Evolutionary conservation across 2,113 vertebrate species (phyloP), one percentile per base, ranked within the genome.

Genomic region (Natator depressus): DNA sequence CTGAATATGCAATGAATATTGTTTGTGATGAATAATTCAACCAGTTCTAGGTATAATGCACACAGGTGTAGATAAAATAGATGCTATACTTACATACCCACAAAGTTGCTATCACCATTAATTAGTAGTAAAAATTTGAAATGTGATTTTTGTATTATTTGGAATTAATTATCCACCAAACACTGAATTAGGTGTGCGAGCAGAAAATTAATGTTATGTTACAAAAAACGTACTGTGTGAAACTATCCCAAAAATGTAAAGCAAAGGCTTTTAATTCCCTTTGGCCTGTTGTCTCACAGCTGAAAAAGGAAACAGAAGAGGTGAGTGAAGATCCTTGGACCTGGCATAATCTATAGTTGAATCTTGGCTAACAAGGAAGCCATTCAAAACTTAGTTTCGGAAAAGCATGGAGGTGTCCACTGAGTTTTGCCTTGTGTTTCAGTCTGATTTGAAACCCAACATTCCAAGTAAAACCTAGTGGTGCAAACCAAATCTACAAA

Each of bases 371-470:
- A 81, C 38, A 93, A 80, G 57, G 88, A 93, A 96, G 88, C 75
- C 87, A 90, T 85, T 94, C 84, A 69, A 89, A 96, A 89, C 47
- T 93, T 49, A 46, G 85, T 91, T 96, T 93, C 93, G 49, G 86
- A 50, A 91, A 93, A 24, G 84, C 1, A 2, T n/a, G 19, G 55
- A 89, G 38, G 78, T 53, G 81, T 91, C 94, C 55, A 31, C 22
- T 5, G 80, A 88, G 38, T 93, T 96, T 69, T 84, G 51, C 55
- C 6, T 86, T 50, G 8, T 88, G 80, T 78, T 79, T 89, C 83
- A 95, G 86, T 81, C 78, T 91, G 95, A 96, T 97, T 80, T 96
- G 96, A 97, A 97, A 96, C 94, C 95, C 94, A 97, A 95, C 94
- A 97, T 95, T 95, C 94, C 88, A 84, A 95, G 82, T 46, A 82